Percentiles rank a stretch among this genome's conserved stretches.
These are phyloP conservation scores for Miichthys miiuy DNA, from an alignment of 2,797 vertebrate species.

Conservation along the genomic window DNA sequence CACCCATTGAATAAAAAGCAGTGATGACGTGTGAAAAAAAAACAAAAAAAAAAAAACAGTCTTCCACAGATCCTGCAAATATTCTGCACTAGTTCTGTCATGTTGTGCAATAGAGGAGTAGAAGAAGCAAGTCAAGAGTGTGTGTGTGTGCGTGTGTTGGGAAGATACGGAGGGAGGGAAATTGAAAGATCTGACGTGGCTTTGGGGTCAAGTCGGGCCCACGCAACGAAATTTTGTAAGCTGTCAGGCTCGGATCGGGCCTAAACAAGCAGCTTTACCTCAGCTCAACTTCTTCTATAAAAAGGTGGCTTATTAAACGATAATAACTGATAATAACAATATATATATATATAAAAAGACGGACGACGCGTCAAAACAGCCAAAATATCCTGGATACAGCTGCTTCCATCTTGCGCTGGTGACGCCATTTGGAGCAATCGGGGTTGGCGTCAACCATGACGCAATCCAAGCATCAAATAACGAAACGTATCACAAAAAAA, in stretches of 20 bases:
- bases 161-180: slow-evolving; percentile 10
- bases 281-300: background rate
- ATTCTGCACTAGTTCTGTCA: slow-evolving; percentile 10
- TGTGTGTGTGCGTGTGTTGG: background rate
- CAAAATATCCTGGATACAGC: too few species aligned
- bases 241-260: slow-evolving; percentile 24
- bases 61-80: slow-evolving; percentile 3
- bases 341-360: too few species aligned
- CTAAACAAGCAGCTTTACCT: slow-evolving; percentile 6
- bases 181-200: slow-evolving; percentile 38
- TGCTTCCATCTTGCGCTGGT: too few species aligned
- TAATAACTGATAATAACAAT: background rate
- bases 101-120: slow-evolving; percentile 20
- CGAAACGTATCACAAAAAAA: too few species aligned
- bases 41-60: background rate
- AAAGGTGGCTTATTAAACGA: slow-evolving; percentile 9
- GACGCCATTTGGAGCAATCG: too few species aligned
- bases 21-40: background rate
- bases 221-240: slow-evolving; percentile 38
- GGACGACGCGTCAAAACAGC: too few species aligned
- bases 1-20: background rate
- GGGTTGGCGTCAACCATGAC: too few species aligned
- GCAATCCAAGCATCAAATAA: too few species aligned
- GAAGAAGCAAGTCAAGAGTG: background rate
- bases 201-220: slow-evolving; percentile 40